Evolutionary conservation across 1,140 invertebrate species (phyloP), one percentile per base, ranked within the genome.

Genomic region (Centruroides sculpturatus): DNA sequence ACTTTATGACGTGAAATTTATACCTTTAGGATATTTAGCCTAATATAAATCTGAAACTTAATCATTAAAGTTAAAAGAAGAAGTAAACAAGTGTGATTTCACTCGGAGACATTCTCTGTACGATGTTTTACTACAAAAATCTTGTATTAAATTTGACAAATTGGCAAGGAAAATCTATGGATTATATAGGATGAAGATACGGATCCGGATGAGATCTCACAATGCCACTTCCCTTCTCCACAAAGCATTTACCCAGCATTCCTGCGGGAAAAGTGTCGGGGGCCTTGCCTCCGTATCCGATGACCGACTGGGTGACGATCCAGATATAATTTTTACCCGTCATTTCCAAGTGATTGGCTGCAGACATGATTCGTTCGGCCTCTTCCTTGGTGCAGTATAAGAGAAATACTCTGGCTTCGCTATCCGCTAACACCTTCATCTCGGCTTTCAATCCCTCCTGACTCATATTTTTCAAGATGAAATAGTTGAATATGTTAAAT

Each of bases 241-340:
- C 47, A 57, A 60, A 62, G 63, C 47, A 79, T 82, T 82, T 73
- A 91, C 92, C 92, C 9, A 97, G 76, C 85, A 95, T 92, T 36
- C 92, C 92, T 13, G 92, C 82, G 0, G 91, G 91, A 72, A 94
- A 95, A 68, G 89, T 84, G 63, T 82, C 80, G 1, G 85, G 82
- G 13, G 85, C 83, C 67, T 86, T 65, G 4, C 48, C 55, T 46
- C 69, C 69, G 13, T 66, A 66, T 81, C 72, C 90, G 49, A 96
- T 88, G 55, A 93, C 90, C 68, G 88, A 90, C 73, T 95, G 89
- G n/a, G 90, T 94, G 0, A 94, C 89, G 54, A 98, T 89, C 93
- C 93, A 97, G 7, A 96, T 89, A 72, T 94, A 96, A 72, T 95
- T 93, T 71, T 92, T 87, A 5, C 89, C 90, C 0, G 91, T 94